A percentile compares a stretch with the other conserved stretches of the same genome.
Conservation (phyloP, 2,113 vertebrate genomes). For the Actenoides hombroni region DNA sequence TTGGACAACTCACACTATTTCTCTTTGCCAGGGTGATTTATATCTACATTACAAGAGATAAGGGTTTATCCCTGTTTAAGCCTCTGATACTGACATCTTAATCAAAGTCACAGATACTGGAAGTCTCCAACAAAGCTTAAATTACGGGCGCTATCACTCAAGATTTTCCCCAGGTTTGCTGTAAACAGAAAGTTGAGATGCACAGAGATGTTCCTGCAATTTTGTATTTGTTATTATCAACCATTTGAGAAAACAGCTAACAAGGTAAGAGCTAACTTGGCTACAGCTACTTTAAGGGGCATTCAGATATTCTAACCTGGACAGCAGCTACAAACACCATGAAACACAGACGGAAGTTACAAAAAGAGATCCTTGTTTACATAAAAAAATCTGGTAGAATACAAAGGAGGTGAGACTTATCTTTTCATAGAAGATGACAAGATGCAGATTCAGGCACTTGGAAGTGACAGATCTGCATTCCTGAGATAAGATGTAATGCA, state of each 20-base stretch:
- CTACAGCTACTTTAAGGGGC: neutral
- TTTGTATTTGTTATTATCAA: neutral
- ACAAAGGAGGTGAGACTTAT: constrained; percentile 24
- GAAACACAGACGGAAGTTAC: neutral
- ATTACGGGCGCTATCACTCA: neutral
- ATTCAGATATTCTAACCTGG: neutral
- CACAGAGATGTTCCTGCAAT: neutral
- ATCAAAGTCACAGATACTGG: neutral
- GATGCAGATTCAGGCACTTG: constrained; percentile 52
- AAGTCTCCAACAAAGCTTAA: neutral
- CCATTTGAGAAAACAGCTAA: neutral
- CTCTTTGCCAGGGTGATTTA: neutral
- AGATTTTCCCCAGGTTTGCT: neutral
- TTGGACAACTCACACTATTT: neutral
- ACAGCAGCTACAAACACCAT: neutral
- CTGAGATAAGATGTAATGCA: constrained; percentile 50
- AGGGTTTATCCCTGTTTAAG: neutral
- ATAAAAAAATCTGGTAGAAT: constrained; percentile 33
- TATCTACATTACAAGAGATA: neutral
- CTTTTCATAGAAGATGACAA: constrained; percentile 30
- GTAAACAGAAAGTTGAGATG: neutral
- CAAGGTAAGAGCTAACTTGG: neutral
- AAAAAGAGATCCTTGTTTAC: neutral
- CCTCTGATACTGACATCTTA: neutral
- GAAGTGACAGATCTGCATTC: constrained; percentile 54